A percentile compares a stretch with the other conserved stretches of the same genome.
Conservation (phyloP, 1,140 invertebrate species). For the Antheraea mylitta region DNA sequence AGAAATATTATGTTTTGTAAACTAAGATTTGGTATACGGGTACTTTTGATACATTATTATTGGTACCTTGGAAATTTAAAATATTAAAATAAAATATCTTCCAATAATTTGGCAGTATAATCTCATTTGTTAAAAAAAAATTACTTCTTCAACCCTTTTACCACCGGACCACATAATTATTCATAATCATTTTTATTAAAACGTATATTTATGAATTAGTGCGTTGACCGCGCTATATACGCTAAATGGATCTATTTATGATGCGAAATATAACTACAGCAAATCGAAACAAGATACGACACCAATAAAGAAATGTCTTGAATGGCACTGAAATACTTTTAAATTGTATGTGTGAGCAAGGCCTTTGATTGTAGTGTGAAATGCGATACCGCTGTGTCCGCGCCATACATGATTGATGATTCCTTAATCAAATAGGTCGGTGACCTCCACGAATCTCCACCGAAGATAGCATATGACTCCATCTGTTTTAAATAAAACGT, state of each 20-base stretch:
- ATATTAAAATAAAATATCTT: too few species aligned
- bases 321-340: neutral
- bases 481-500: conserved; percentile 56
- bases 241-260: conserved; percentile 7
- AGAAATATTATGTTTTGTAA: too few species aligned
- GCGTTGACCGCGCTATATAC: neutral
- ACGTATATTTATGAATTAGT: neutral
- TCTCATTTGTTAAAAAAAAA: too few species aligned
- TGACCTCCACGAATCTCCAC: conserved; percentile 41
- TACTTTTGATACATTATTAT: too few species aligned
- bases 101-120: too few species aligned
- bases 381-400: conserved; percentile 61
- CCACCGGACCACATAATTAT: neutral
- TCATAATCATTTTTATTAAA: neutral
- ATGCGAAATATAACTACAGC: neutral
- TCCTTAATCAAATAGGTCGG: conserved; percentile 71
- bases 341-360: conserved; percentile 6
- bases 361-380: conserved; percentile 59
- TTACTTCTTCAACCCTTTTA: neutral
- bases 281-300: neutral
- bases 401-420: conserved; percentile 71
- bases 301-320: neutral
- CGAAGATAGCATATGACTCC: conserved; percentile 62
- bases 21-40: too few species aligned
- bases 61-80: too few species aligned